These are phyloP conservation scores for Pocota personata DNA, from an alignment of 2,888 invertebrate genomes.

Conservation along the genomic window DNA sequence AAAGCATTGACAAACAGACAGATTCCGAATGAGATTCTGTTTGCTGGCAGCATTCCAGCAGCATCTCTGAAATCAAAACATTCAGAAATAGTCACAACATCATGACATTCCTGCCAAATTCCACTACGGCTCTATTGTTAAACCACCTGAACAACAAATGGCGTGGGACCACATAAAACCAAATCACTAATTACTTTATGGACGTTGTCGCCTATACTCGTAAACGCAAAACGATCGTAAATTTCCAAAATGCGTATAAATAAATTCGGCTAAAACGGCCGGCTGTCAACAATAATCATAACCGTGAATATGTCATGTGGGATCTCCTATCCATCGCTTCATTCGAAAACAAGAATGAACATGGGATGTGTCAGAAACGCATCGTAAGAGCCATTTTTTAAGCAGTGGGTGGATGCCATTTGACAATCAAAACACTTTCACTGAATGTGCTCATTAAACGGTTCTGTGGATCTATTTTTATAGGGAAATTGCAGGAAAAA, in stretches of 20 bases:
- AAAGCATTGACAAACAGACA: slow-evolving; percentile 8
- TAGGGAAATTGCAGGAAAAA: neutral
- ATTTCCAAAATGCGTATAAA: slow-evolving; percentile 10
- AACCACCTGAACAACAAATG: neutral
- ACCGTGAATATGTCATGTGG: neutral
- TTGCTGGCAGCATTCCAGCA: slow-evolving; percentile 3
- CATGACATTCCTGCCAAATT: neutral
- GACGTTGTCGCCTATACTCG: slow-evolving; percentile 13
- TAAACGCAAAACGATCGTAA: slow-evolving; percentile 27
- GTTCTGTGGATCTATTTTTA: slow-evolving; percentile 31
- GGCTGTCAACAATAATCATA: slow-evolving; percentile 12
- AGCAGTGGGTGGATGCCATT: neutral
- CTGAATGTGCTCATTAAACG: slow-evolving; percentile 2
- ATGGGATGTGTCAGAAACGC: neutral
- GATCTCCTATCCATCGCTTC: neutral
- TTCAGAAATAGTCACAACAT: neutral
- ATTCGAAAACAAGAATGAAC: neutral
- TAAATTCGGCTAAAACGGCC: neutral
- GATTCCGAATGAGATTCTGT: neutral
- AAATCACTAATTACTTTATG: slow-evolving; percentile 47
- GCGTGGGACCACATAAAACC: slow-evolving; percentile 24
- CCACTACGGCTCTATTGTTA: neutral
- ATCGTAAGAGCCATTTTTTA: neutral
- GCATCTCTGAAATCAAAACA: neutral
- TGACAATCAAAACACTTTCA: slow-evolving; percentile 16